Percentiles rank a stretch among this genome's conserved stretches.
These are phyloP conservation scores for Chondrilla cf. caribensis DNA, from an alignment of 37 sponge, comb jelly and placozoan genomes.

Conservation along the genomic window DNA sequence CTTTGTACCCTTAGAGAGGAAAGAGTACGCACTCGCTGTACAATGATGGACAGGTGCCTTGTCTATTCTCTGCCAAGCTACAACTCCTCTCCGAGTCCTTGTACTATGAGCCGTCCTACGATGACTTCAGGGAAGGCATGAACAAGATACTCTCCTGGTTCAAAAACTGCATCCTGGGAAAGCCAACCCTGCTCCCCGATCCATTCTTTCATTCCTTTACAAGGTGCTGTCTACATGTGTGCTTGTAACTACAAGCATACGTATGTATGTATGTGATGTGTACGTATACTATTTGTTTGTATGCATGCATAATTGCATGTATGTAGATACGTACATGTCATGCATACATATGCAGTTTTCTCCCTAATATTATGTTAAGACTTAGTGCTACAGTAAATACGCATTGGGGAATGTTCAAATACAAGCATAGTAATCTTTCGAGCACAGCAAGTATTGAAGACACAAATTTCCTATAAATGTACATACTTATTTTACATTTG, in stretches of 20 bases:
- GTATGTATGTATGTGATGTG: not conserved
- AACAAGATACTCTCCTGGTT: conserved; percentile 60
- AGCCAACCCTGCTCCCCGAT: conserved; percentile 83
- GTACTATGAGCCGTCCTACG: conserved; percentile 66
- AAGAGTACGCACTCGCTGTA: conserved; percentile 19
- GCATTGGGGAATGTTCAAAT: no score
- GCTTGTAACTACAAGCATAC: not conserved
- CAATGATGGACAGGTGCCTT: conserved; percentile 21
- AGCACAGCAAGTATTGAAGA: no score
- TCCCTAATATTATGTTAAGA: no score
- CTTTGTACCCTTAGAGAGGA: not conserved
- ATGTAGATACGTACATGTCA: no score
- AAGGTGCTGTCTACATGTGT: conserved; percentile 28
- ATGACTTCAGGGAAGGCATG: conserved; percentile 60
- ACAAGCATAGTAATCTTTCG: no score
- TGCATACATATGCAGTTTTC: no score
- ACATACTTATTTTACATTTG: conserved; percentile 2
- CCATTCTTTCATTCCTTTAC: conserved; percentile 88
- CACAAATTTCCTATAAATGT: no score
- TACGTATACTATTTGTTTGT: not conserved
- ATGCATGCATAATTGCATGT: not conserved
- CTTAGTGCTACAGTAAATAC: no score
- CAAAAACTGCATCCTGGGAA: conserved; percentile 77
- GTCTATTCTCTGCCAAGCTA: conserved; percentile 80
- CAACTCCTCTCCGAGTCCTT: conserved; percentile 59